Percentiles rank a stretch among this genome's conserved stretches.
Evolutionary conservation across 2,888 invertebrate genomes (phyloP).

Genomic region (Xanthostigma xanthostigma): DNA sequence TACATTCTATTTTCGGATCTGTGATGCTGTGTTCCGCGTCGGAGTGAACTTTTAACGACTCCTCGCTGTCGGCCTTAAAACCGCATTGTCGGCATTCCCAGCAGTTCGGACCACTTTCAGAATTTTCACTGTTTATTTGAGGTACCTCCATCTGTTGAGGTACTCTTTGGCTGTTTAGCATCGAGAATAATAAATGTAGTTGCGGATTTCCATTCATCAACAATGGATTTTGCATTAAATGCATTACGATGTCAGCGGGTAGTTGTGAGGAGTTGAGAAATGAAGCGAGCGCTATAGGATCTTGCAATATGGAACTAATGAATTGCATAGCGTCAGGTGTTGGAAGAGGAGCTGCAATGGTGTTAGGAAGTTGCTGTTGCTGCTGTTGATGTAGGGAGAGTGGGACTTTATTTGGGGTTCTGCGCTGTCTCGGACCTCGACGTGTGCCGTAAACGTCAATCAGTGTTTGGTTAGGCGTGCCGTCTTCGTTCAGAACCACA

Average conservation of each 20-base stretch:
- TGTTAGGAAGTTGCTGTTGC: background rate
- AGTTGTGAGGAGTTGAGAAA: background rate
- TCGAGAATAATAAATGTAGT: background rate
- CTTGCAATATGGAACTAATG: constrained; percentile 10
- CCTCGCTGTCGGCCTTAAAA: background rate
- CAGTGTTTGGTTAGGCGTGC: constrained; percentile 76
- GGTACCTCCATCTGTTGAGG: background rate
- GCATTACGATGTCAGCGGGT: no score
- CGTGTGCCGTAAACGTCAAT: constrained; percentile 86
- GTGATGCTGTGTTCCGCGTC: no score
- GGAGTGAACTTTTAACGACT: background rate
- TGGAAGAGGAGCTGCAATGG: background rate
- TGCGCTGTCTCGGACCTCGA: constrained; percentile 62
- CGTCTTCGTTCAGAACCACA: constrained; percentile 78
- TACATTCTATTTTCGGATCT: no score
- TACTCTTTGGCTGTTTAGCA: background rate
- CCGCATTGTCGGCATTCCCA: background rate
- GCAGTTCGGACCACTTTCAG: no score
- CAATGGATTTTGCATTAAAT: background rate
- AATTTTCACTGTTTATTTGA: background rate
- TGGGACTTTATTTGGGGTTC: constrained; percentile 13
- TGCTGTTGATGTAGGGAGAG: constrained; percentile 3
- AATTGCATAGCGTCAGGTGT: constrained; percentile 10
- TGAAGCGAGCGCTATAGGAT: constrained; percentile 11
- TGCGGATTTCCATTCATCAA: constrained; percentile 13